Conservation (phyloP, 2,888 invertebrate species). For the Sminthurinus aureus region DNA sequence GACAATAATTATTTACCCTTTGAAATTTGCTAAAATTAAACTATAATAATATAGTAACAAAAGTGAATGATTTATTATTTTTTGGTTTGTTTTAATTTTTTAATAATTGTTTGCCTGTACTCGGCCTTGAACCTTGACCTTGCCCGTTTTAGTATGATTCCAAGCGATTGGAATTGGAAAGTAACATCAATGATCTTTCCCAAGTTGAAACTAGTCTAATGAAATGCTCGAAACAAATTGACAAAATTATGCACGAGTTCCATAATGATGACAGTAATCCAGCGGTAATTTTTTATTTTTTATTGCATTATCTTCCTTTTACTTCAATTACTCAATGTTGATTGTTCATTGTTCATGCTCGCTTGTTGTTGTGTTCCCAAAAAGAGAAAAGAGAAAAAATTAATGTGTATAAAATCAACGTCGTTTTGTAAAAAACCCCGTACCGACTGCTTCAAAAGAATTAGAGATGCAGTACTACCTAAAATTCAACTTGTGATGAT, state of each 20-base stretch:
- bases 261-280: slow-evolving; percentile 35
- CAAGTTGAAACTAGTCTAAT: slow-evolving; percentile 31
- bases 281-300: slow-evolving; percentile 21
- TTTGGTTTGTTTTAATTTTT: not conserved
- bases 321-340: not conserved
- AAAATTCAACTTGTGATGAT: too few species aligned
- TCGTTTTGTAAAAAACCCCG: too few species aligned
- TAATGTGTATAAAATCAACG: too few species aligned
- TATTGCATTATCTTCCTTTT: slow-evolving; percentile 3
- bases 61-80: not conserved
- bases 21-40: too few species aligned
- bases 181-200: slow-evolving; percentile 36
- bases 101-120: not conserved
- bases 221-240: slow-evolving; percentile 37
- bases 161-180: slow-evolving; percentile 27
- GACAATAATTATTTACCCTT: too few species aligned
- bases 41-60: too few species aligned
- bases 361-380: too few species aligned
- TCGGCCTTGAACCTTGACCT: not conserved
- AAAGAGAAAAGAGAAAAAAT: too few species aligned
- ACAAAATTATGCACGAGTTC: slow-evolving; percentile 35
- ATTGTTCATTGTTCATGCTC: too few species aligned
- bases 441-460: too few species aligned
- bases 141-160: not conserved
- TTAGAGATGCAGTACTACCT: too few species aligned